phyloP scores from a whole-genome alignment of 2,888 invertebrate genomes.

The Drosophila leonis region DNA sequence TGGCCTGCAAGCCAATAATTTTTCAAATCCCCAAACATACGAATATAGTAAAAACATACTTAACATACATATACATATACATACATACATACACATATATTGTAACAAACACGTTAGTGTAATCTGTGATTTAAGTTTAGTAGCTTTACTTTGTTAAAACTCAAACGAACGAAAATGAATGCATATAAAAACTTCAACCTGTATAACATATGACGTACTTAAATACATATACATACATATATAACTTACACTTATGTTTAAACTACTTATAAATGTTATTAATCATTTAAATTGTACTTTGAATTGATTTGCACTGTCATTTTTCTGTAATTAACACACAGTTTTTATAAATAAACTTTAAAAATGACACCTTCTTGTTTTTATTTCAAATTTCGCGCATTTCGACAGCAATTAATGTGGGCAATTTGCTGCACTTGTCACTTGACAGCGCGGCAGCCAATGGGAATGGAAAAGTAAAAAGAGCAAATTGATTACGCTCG shows the following conservation, averaged over 20 bases:
- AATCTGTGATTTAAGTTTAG: constrained; percentile 86
- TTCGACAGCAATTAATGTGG: neutral
- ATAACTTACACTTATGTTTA: constrained; percentile 45
- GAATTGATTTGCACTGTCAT: constrained; percentile 44
- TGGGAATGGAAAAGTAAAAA: no score
- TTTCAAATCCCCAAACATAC: constrained; percentile 34
- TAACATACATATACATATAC: constrained; percentile 29
- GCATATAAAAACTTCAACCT: constrained; percentile 50
- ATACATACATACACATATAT: constrained; percentile 61
- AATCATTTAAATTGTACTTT: constrained; percentile 65
- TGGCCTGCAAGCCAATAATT: constrained; percentile 29
- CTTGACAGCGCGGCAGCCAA: no score
- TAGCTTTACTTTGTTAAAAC: constrained; percentile 82
- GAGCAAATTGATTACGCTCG: no score
- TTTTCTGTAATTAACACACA: constrained; percentile 67
- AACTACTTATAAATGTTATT: constrained; percentile 64
- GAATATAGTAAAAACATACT: constrained; percentile 40
- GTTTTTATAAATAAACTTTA: constrained; percentile 75
- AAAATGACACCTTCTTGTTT: constrained; percentile 36
- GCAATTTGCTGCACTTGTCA: no score
- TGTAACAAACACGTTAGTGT: constrained; percentile 82
- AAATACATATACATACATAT: constrained; percentile 28
- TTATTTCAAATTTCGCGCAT: neutral
- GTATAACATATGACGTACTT: constrained; percentile 57
- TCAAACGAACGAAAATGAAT: constrained; percentile 48